phyloP scores from a whole-genome alignment of 2,888 invertebrate genomes.

The Dysmachus trigonus region DNA sequence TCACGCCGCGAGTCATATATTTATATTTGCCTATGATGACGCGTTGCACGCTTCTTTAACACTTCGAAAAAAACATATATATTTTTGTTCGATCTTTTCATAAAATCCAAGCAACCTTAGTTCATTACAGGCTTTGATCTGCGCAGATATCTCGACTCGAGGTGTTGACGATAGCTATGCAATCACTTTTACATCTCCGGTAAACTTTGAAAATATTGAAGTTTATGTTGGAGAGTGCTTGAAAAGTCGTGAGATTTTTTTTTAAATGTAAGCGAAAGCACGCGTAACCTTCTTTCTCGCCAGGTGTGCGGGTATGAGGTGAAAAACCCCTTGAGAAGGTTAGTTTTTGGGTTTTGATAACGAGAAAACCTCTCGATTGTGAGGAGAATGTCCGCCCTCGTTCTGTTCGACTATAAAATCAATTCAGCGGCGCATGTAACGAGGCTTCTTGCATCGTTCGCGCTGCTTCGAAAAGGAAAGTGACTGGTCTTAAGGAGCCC shows the following conservation, averaged over 20 bases:
- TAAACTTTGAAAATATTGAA: not conserved
- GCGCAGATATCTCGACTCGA: not conserved
- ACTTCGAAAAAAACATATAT: not conserved
- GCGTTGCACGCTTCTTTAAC: not conserved
- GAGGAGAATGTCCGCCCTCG: conserved; percentile 6
- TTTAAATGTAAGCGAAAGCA: not conserved
- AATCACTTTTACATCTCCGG: not conserved
- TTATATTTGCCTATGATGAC: not conserved
- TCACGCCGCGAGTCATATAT: not conserved
- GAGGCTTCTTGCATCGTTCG: not conserved
- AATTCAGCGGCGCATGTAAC: not conserved
- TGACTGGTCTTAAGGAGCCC: not conserved
- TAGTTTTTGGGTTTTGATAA: not conserved
- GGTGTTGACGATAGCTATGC: not conserved
- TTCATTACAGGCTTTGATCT: not conserved
- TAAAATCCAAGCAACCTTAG: not conserved
- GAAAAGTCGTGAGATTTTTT: not conserved
- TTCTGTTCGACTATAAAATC: not conserved
- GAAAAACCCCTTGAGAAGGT: not conserved
- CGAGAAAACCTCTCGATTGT: not conserved
- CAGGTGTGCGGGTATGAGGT: not conserved
- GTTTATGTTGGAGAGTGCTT: not conserved
- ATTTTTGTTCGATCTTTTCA: not conserved
- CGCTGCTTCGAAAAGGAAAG: not conserved
- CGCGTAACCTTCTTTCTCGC: not conserved